These are phyloP conservation scores for Carollia perspicillata DNA, from an alignment of 2,113 vertebrate genomes.

Conservation along the genomic window DNA sequence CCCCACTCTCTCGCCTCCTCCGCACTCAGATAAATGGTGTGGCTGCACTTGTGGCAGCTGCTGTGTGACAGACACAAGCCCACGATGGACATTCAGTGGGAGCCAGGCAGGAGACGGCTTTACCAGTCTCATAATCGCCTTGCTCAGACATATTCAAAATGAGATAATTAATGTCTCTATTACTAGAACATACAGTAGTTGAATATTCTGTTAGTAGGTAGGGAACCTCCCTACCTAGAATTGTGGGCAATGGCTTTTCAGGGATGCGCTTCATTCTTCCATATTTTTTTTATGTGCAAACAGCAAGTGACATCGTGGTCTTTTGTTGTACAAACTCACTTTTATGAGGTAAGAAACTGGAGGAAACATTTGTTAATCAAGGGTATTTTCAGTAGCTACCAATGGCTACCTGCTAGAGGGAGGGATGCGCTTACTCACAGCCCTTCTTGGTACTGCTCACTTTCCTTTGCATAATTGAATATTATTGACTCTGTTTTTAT, in stretches of 20 bases:
- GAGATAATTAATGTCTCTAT: not conserved
- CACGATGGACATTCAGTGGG: not conserved
- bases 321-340: not conserved
- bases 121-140: not conserved
- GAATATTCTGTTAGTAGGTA: not conserved
- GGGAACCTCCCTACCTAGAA: not conserved
- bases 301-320: not conserved
- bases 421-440: not conserved
- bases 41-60: fast-evolving
- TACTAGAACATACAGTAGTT: not conserved
- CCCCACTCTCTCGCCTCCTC: not conserved
- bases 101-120: not conserved
- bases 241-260: not conserved
- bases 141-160: not conserved
- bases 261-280: not conserved
- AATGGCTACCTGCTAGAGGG: not conserved
- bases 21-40: not conserved
- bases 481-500: not conserved
- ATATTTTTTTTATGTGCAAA: not conserved
- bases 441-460: not conserved
- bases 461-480: slow-evolving; percentile 42
- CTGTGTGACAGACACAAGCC: not conserved
- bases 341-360: not conserved
- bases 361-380: not conserved
- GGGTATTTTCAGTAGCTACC: not conserved